These are phyloP conservation scores for Sinosuthora webbiana DNA, from an alignment of 2,113 vertebrate species.

Conservation along the genomic window DNA sequence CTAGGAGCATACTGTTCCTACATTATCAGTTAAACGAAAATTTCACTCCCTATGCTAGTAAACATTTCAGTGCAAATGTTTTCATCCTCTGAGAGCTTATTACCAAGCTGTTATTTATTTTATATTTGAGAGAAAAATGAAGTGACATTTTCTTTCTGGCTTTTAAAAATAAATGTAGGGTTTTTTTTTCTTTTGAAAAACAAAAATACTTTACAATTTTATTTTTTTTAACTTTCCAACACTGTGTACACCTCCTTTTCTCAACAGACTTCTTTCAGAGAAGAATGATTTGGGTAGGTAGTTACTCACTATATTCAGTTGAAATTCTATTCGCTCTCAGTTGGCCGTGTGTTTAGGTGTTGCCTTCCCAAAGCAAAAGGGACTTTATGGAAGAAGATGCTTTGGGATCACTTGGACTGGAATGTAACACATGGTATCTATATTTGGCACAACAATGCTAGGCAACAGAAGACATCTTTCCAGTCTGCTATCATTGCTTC, in stretches of 20 bases:
- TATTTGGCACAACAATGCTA: slow-evolving; percentile 14
- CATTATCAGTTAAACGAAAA: background rate
- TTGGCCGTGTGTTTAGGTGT: background rate
- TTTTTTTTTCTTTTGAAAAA: background rate
- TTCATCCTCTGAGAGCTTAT: background rate
- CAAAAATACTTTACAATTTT: background rate
- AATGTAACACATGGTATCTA: background rate
- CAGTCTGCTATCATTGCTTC: background rate
- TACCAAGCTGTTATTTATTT: background rate
- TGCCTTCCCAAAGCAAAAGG: background rate
- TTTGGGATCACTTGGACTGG: background rate
- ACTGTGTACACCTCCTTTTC: background rate
- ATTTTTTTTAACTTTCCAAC: background rate
- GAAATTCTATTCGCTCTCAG: background rate
- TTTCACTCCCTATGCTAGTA: background rate
- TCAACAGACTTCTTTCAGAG: background rate
- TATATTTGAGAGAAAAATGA: background rate
- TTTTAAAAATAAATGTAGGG: background rate
- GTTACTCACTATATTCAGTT: background rate
- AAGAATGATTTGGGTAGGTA: background rate
- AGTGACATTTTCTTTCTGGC: background rate
- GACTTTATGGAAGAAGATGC: background rate
- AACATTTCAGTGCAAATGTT: background rate
- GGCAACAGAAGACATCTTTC: background rate
- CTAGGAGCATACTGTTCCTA: background rate